Conservation (phyloP, 2,797 vertebrate species). For the Diplodus sargus region DNA sequence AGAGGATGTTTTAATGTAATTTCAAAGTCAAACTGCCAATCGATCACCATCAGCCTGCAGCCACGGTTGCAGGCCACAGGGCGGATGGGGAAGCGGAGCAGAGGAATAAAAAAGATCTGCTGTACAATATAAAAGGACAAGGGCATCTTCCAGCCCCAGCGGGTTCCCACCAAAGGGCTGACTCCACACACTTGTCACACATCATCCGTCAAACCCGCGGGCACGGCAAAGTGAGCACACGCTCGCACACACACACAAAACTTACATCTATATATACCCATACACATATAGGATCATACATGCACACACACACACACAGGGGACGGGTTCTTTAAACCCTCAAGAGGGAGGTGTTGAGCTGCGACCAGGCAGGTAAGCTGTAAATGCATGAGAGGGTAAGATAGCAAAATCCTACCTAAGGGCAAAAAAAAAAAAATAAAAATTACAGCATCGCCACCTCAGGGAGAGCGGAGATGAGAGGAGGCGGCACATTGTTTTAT, state of each 20-base stretch:
- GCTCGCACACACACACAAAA: constrained; percentile 27
- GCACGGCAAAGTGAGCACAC: constrained; percentile 21
- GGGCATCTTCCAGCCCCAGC: constrained; percentile 74
- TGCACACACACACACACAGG: constrained; percentile 8
- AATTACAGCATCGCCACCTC: constrained; percentile 3
- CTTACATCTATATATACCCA: constrained; percentile 11
- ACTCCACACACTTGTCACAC: constrained; percentile 81
- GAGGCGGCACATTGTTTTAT: constrained; percentile 71
- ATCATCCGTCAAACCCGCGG: constrained; percentile 77
- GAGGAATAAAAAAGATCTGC: constrained; percentile 68
- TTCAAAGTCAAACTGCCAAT: constrained; percentile 78
- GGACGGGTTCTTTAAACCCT: constrained; percentile 40
- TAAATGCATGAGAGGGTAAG: constrained; percentile 48
- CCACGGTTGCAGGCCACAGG: constrained; percentile 41
- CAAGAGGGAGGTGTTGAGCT: constrained; percentile 69
- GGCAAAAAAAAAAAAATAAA: constrained; percentile 32
- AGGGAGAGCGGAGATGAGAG: constrained; percentile 54
- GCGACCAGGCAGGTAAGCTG: constrained; percentile 51
- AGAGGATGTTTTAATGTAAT: constrained; percentile 65
- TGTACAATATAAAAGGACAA: constrained; percentile 78
- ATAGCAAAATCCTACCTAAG: constrained; percentile 44
- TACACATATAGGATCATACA: constrained; percentile 22
- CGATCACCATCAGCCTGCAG: constrained; percentile 64
- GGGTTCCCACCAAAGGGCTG: constrained; percentile 80
- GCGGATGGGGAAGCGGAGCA: constrained; percentile 33